phyloP scores from a whole-genome alignment of 2,888 invertebrate species.

The Lasius fuliginosus region DNA sequence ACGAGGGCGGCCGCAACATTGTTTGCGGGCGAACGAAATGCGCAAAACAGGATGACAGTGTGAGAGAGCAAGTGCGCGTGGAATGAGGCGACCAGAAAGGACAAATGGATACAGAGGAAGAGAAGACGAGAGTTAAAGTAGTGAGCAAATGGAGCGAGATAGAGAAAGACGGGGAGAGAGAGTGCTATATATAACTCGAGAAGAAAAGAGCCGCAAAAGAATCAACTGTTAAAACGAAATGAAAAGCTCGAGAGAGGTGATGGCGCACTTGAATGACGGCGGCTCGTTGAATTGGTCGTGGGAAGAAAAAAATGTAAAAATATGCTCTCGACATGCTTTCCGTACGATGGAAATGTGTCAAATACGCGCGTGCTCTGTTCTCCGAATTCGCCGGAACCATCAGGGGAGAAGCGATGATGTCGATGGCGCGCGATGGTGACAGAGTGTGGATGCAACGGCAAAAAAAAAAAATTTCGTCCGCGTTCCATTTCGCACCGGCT shows the following conservation, averaged over 20 bases:
- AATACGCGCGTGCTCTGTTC: constrained; percentile 73
- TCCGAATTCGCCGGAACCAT: constrained; percentile 45
- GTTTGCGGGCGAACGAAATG: constrained; percentile 72
- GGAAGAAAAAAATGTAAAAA: constrained; percentile 69
- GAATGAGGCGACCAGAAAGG: constrained; percentile 35
- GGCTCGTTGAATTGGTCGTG: constrained; percentile 42
- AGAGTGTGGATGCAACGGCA: constrained; percentile 28
- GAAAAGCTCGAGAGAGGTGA: constrained; percentile 63
- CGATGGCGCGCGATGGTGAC: constrained; percentile 39
- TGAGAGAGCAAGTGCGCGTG: constrained; percentile 47
- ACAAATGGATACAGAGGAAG: constrained; percentile 40
- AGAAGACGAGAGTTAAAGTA: background rate
- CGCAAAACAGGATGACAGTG: constrained; percentile 26
- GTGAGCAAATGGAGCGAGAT: background rate
- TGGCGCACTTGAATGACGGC: constrained; percentile 38
- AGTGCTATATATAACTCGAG: background rate
- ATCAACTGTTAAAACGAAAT: constrained; percentile 72
- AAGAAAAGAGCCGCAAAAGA: constrained; percentile 59
- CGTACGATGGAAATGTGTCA: constrained; percentile 76
- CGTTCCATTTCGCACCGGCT: constrained; percentile 33
- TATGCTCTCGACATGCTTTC: constrained; percentile 71
- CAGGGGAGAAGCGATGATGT: constrained; percentile 45
- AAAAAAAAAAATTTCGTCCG: constrained; percentile 47
- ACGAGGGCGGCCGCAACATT: constrained; percentile 67
- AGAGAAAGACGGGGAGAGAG: background rate